A percentile compares a stretch with the other conserved stretches of the same genome.
Conservation (phyloP, 2,113 vertebrate species). For the Miniopterus natalensis region DNA sequence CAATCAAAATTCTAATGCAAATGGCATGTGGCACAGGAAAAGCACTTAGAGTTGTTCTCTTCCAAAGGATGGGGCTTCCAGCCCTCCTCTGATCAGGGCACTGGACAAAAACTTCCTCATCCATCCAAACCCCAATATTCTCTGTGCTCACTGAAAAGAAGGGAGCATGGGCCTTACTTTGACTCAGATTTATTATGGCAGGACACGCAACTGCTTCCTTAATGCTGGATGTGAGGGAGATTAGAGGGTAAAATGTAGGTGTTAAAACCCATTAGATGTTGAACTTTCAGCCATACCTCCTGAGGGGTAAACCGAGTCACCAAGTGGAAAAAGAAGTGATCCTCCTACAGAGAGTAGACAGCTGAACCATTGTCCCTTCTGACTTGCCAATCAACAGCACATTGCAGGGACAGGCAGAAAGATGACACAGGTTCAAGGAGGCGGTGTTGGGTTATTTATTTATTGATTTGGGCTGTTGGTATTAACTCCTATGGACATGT, state of each 20-base stretch:
- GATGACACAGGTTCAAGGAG: neutral
- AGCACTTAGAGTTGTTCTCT: neutral
- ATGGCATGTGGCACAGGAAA: neutral
- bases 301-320: neutral
- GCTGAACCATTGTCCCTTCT: neutral
- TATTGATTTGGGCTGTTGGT: neutral
- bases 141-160: neutral
- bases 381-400: neutral
- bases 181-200: constrained; percentile 10
- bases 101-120: neutral
- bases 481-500: neutral
- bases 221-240: neutral
- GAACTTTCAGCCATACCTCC: neutral
- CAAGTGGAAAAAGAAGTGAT: neutral
- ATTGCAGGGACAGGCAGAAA: constrained; percentile 11
- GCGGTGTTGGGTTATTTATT: constrained; percentile 13
- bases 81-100: neutral
- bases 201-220: neutral
- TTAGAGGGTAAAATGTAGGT: neutral
- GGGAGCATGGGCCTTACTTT: neutral
- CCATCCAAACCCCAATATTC: neutral
- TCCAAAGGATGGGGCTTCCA: neutral
- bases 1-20: constrained; percentile 64
- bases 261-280: constrained; percentile 11
- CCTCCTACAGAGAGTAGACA: neutral